Evolutionary conservation across 2,797 vertebrate genomes (phyloP).

Genomic region (Phalanger gymnotis): DNA sequence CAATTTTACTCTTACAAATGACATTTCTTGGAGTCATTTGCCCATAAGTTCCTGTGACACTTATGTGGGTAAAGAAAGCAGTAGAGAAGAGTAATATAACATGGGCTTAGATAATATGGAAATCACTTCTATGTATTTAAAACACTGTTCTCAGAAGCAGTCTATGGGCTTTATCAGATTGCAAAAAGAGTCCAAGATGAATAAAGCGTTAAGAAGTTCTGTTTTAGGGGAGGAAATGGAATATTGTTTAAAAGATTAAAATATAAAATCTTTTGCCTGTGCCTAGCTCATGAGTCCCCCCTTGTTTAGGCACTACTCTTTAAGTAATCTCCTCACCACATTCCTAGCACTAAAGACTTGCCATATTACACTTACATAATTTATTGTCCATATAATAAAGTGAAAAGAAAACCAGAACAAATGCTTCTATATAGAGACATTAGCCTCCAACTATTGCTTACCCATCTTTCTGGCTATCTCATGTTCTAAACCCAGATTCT

Average conservation of each 20-base stretch:
- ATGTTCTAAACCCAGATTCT: background rate
- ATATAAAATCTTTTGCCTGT: background rate
- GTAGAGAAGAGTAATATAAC: conserved; percentile 26
- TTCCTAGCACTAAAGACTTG: background rate
- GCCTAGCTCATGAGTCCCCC: background rate
- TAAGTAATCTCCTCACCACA: background rate
- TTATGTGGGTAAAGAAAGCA: conserved; percentile 7
- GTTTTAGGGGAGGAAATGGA: background rate
- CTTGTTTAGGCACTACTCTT: background rate
- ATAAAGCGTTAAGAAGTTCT: background rate
- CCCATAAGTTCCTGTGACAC: conserved; percentile 16
- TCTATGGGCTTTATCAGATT: background rate
- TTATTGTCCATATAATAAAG: background rate
- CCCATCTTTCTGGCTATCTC: background rate
- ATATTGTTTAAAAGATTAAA: background rate
- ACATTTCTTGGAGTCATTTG: conserved; percentile 15
- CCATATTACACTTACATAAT: background rate
- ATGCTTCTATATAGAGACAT: background rate
- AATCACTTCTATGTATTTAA: background rate
- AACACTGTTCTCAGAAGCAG: background rate
- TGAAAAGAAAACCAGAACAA: background rate
- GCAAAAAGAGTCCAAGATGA: background rate
- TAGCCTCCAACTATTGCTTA: background rate
- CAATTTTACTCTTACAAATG: background rate
- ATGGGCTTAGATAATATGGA: background rate